Base-by-base conservation (phyloP, 2,113 vertebrate species). In the Cinclus cinclus region DNA sequence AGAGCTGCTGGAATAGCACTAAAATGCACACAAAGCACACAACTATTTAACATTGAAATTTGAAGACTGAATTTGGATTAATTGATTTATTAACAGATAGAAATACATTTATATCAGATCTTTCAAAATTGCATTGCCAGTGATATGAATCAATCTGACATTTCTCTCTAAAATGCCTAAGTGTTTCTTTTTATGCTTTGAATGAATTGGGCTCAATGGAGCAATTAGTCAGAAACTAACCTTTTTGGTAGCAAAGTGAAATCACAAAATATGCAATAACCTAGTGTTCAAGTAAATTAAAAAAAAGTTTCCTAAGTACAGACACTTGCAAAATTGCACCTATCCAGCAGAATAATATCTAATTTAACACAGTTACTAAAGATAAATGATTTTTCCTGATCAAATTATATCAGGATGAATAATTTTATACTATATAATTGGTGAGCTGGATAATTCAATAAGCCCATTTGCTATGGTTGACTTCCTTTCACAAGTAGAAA, bases 401-500 rank as follows among this genome's bases (percentile, higher is more conserved):
- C 95, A 97, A 97, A 98, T 98, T 98, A 98, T 97, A 97, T 97
- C 96, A 97, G 97, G 98, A 97, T 98, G 97, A 98, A 98, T 98
- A 97, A 98, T 98, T 98, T 98, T 98, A 97, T 97, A 96, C 97
- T 95, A 94, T 95, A 88, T 98, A 98, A 98, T 97, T 98, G 97
- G 97, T 97, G 98, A 98, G 93, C 95, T 97, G 97, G 96, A 98
- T 98, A 98, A 98, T 98, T 98, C 97, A 98, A 97, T 98, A 97
- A 98, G 96, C 94, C 95, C 76, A 97, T 98, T 98, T 97, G 56
- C 96, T 94, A 92, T 83, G 96, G 97, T 96, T 98, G 97, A 97
- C 93, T 98, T 98, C 95, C 92, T 98, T 97, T 96, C 95, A 97
- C 97, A 97, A 98, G 97, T 91, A 96, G 94, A 97, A 97, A 96